Conservation (phyloP, 1,140 invertebrate genomes). For the Bombus affinis region DNA sequence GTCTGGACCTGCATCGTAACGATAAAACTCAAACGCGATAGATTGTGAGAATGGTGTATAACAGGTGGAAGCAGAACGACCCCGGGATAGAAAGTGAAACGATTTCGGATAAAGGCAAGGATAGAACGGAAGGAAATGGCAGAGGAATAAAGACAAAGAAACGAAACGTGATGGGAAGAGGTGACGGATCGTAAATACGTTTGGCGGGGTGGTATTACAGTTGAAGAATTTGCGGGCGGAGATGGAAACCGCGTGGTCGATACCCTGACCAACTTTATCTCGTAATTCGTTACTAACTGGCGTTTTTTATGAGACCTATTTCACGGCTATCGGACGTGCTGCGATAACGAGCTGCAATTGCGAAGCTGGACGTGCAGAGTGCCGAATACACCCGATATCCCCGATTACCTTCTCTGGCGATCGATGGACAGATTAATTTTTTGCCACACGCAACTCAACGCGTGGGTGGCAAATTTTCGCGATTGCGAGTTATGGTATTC, state of each 20-base stretch:
- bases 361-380: background rate
- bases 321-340: constrained; percentile 25
- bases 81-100: background rate
- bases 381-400: constrained; percentile 29
- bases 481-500: too few species aligned
- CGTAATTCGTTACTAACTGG: constrained; percentile 53
- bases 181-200: background rate
- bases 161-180: background rate
- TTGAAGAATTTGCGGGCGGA: background rate
- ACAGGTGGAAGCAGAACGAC: background rate
- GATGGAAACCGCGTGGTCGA: constrained; percentile 46
- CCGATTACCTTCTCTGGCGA: constrained; percentile 12
- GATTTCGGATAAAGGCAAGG: background rate
- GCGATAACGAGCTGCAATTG: constrained; percentile 38
- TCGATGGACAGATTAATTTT: background rate
- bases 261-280: constrained; percentile 59
- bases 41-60: too few species aligned
- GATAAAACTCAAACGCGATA: constrained; percentile 22
- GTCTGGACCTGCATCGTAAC: constrained; percentile 49
- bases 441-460: background rate
- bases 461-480: too few species aligned
- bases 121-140: background rate
- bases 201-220: background rate
- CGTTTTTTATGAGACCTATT: constrained; percentile 43
- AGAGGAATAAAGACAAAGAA: background rate